Percentiles rank a stretch among this genome's conserved stretches.
phyloP scores from a whole-genome alignment of 2,888 invertebrate species.

The Omphaloscelis lunosa region DNA sequence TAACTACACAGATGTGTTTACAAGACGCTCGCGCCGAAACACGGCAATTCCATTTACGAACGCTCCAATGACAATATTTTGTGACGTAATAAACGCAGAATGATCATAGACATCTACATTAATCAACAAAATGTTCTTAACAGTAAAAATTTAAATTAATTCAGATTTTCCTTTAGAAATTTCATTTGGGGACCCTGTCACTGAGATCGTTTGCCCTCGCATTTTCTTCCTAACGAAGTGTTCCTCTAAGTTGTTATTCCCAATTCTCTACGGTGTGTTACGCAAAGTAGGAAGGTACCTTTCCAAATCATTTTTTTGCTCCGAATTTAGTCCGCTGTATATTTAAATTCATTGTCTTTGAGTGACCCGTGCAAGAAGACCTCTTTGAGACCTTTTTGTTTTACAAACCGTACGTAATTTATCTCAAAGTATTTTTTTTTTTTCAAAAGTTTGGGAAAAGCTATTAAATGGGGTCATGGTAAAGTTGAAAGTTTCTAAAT shows the following conservation, averaged over 20 bases:
- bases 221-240: slow-evolving; percentile 73
- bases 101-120: slow-evolving; percentile 47
- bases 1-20: slow-evolving; percentile 44
- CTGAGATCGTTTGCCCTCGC: slow-evolving; percentile 69
- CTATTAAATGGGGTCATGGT: background rate
- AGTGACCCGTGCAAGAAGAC: slow-evolving; percentile 38
- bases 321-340: slow-evolving; percentile 53
- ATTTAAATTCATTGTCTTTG: slow-evolving; percentile 62
- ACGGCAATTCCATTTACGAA: slow-evolving; percentile 67
- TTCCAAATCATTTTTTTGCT: slow-evolving; percentile 64
- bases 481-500: background rate
- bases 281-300: slow-evolving; percentile 68
- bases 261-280: slow-evolving; percentile 74
- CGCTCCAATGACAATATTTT: slow-evolving; percentile 59
- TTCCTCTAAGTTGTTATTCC: slow-evolving; percentile 74
- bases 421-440: slow-evolving; percentile 24
- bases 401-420: slow-evolving; percentile 28
- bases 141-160: slow-evolving; percentile 62
- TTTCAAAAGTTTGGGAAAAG: background rate
- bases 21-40: slow-evolving; percentile 53
- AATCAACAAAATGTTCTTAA: slow-evolving; percentile 54
- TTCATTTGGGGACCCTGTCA: slow-evolving; percentile 71
- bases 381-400: slow-evolving; percentile 33
- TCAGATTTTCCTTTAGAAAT: slow-evolving; percentile 71
- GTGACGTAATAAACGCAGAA: slow-evolving; percentile 45